Base-by-base conservation (phyloP, 2,888 invertebrate genomes). In the Phrixothrix hirtus region DNA sequence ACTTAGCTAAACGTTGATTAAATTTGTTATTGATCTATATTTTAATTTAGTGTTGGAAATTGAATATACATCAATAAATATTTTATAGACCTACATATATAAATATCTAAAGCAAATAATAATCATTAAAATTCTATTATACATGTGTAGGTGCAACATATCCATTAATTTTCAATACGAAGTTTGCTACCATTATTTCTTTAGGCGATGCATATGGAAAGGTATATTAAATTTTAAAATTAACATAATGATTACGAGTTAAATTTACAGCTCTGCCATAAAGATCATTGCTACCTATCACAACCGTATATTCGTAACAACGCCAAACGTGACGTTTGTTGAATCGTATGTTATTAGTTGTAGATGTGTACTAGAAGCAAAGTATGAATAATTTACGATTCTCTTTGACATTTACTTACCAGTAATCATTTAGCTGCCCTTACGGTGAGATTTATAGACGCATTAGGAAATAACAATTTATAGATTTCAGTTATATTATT, bases 331-430 rank as follows among this genome's bases (percentile, higher is more conserved):
- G 41, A 31, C 41, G 14, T 21, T 30, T 41, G 30, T 16, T 12
- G 16, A 30, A 29, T 41, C 41, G 17, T 41, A 31, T 41, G 30
- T 41, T 41, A 41, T 6, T 16, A n/a, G n/a, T 30, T 10, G 17
- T 16, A 10, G 41, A 41, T 30, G 41, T 30, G 41, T 41, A 17
- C 30, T 29, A 16, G 38, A 41, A 21, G 41, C 30, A 41, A 31
- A 31, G 41, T 41, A 47, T 47, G 38, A 47, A 39, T 47, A 38
- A 47, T 47, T 47, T 39, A 39, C 47, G 38, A 47, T 47, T 47
- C 39, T 32, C 26, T 47, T 47, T 47, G 47, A 47, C 47, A 37
- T 47, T 47, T 38, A 47, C 38, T 30, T 32, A 47, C 38, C 39
- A 47, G 39, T 39, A 47, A 47, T 38, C 38, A 47, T 38, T 30